Evolutionary conservation across 1,140 invertebrate genomes (phyloP), one percentile per base, ranked within the genome.

Genomic region (Magallana gigas): DNA sequence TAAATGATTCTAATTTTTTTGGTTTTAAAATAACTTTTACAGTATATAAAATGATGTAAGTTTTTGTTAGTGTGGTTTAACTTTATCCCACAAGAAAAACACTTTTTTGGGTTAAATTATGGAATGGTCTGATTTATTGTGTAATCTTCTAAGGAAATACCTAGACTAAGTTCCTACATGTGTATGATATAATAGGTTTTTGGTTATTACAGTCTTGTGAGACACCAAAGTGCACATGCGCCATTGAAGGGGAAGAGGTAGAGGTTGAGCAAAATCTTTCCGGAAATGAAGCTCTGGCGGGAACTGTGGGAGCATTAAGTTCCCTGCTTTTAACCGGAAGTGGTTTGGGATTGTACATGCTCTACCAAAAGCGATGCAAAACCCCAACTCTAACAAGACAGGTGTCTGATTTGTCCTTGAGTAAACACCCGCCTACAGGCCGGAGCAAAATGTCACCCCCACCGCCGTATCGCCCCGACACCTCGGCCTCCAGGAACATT

Each of bases 321-420:
- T 88, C 88, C 12, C n/a, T 86, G n/a, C 29, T 88, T 76, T 4
- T 86, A 11, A 86, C 88, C n/a, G 88, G 88, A 62, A 59, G 85
- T 86, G 88, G 84, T 8, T 29, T 88, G 71, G 87, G 84, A n/a
- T 48, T 88, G 71, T 88, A 85, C 57, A 71, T 83, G 59, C 57
- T 87, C 11, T 59, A 83, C 1, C 60, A 87, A 23, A 62, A 57
- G 16, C 59, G 82, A 12, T 87, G 81, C 57, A 76, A 62, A n/a
- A 7, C 60, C 8, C 58, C 81, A 36, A 9, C 16, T 14, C 18
- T n/a, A 9, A 36, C 68, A 11, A 76, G 81, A 16, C 48, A 57
- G 81, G 48, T n/a, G 36, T 57, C n/a, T n/a, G 81, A 57, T 83
- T 83, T n/a, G 57, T 83, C 81, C 6, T 23, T 9, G 11, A 83